These are phyloP conservation scores for Orthosia gracilis DNA, from an alignment of 2,888 invertebrate species.

Conservation along the genomic window DNA sequence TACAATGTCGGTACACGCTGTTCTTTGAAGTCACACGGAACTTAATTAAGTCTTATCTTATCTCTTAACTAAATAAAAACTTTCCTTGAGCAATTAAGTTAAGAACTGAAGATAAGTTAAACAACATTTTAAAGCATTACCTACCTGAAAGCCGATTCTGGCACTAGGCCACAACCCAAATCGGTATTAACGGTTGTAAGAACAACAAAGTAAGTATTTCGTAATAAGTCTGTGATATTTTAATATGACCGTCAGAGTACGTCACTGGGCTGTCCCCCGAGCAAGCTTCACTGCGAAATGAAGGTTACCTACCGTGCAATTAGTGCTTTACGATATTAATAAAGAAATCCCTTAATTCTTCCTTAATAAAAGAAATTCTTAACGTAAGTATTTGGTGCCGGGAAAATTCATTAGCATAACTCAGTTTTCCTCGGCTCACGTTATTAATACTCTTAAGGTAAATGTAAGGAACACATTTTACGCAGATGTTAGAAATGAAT, in stretches of 20 bases:
- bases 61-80: conserved; percentile 35
- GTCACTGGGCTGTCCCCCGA: conserved; percentile 72
- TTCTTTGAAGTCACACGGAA: conserved; percentile 36
- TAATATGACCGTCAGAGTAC: conserved; percentile 57
- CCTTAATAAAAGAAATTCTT: conserved; percentile 79
- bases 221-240: conserved; percentile 14
- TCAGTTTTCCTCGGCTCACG: conserved; percentile 53
- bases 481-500: conserved; percentile 41
- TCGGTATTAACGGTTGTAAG: conserved; percentile 9
- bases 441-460: conserved; percentile 63
- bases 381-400: conserved; percentile 67
- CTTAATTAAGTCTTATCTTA: conserved; percentile 43
- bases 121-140: conserved; percentile 7
- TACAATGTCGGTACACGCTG: conserved; percentile 32
- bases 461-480: conserved; percentile 47
- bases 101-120: conserved; percentile 13
- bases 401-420: conserved; percentile 70
- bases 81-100: conserved; percentile 30
- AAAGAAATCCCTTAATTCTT: conserved; percentile 83
- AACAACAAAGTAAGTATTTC: conserved; percentile 27
- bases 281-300: conserved; percentile 77
- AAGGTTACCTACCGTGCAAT: conserved; percentile 81
- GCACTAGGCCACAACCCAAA: conserved; percentile 22
- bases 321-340: conserved; percentile 83
- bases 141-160: conserved; percentile 22